Evolutionary conservation across 2,888 invertebrate genomes (phyloP).

Genomic region (Myathropa florea): DNA sequence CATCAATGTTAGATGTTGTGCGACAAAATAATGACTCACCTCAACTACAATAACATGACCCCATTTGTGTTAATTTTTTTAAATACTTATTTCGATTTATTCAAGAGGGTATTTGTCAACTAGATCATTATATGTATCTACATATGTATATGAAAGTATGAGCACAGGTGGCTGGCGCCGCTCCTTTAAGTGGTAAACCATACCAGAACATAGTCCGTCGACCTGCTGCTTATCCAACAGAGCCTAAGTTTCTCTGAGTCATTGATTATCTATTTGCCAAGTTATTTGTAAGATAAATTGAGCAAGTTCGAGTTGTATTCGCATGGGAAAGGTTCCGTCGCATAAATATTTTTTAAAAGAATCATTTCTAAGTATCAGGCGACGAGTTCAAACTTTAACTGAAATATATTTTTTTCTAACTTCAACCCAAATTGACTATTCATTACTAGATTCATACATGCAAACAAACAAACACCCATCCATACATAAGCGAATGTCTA

Average conservation of each 20-base stretch:
- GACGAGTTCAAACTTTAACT: too few species aligned
- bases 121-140: background rate
- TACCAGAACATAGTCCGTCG: background rate
- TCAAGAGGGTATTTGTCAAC: slow-evolving; percentile 48
- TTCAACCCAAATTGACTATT: too few species aligned
- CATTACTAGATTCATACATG: too few species aligned
- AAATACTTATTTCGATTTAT: slow-evolving; percentile 29
- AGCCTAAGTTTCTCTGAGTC: background rate
- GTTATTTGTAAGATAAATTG: slow-evolving; percentile 32
- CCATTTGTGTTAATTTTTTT: slow-evolving; percentile 23
- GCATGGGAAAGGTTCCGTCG: too few species aligned
- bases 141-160: too few species aligned
- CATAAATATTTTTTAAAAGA: too few species aligned
- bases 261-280: slow-evolving; percentile 37
- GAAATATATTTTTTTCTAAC: too few species aligned
- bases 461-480: too few species aligned
- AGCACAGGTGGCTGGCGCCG: slow-evolving; percentile 3
- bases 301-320: too few species aligned
- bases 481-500: too few species aligned
- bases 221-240: background rate
- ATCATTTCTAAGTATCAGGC: too few species aligned
- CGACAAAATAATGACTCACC: slow-evolving; percentile 24
- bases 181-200: slow-evolving; percentile 26
- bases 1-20: slow-evolving; percentile 14
- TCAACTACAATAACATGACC: slow-evolving; percentile 33